Evolutionary conservation across 1,140 invertebrate species (phyloP), one percentile per base, ranked within the genome.

Genomic region (Thaumatotibia leucotreta): DNA sequence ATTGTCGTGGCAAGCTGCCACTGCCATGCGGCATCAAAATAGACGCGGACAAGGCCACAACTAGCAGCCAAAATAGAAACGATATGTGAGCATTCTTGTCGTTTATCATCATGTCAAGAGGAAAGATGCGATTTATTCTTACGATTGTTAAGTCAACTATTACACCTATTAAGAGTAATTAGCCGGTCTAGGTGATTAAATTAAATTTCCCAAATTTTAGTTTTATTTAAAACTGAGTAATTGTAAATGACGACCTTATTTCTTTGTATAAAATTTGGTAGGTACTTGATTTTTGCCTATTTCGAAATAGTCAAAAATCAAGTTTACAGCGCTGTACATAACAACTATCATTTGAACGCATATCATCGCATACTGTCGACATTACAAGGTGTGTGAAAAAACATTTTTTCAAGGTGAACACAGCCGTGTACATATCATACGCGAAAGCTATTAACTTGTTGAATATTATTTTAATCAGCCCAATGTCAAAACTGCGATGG

Each of bases 1-100:
- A 88, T 79, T 82, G 76, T 76, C 72, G 79, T 89, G 86, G 88
- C 86, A 88, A 65, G 65, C 70, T 86, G 88, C 85, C 83, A 88
- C 67, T 69, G 45, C 64, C 63, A 54, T 31, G 49, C 32, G 54
- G n/a, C 32, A 23, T 82, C 77, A 65, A 82, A 88, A 88, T 84
- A 86, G 80, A 83, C 66, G 61, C 67, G 66, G 71, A 69, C 86
- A 88, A 89, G 88, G 88, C 81, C 83, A 85, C 83, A 81, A 84
- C 81, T 81, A 77, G 82, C 78, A 79, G 75, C 77, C 70, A 83
- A 86, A 87, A 87, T 85, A 87, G 82, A 80, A 74, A 77, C 72
- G 80, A 80, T 75, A 54, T 70, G 75, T 68, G 73, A 66, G 69
- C 70, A 78, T 72, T 80, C 61, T 63, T 74, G 66, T 68, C 50